Conservation (phyloP, 2,113 vertebrate species). For the Nansenia antarctica region DNA sequence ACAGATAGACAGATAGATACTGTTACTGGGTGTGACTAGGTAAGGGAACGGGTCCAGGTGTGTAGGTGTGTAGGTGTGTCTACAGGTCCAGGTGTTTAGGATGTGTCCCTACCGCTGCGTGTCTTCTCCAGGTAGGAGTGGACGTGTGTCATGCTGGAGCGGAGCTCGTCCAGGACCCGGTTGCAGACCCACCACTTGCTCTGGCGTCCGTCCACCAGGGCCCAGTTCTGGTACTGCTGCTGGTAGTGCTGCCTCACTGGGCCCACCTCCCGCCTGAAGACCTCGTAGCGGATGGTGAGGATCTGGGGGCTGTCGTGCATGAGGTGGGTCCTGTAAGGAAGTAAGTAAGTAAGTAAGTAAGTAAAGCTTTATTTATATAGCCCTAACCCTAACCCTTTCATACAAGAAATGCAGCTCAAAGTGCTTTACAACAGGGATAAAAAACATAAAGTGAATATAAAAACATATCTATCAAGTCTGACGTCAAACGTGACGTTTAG, state of each 20-base stretch:
- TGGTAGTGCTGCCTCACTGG: constrained; percentile 77
- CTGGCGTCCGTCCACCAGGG: constrained; percentile 74
- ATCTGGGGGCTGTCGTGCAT: constrained; percentile 83
- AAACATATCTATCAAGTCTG: neutral
- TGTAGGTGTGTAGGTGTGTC: no score
- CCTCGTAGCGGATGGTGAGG: constrained; percentile 76
- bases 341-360: no score
- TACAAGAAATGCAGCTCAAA: no score
- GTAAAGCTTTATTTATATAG: no score
- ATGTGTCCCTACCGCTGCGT: constrained; percentile 74
- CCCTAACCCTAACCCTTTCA: no score
- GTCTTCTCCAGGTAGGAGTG: constrained; percentile 83
- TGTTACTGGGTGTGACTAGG: no score
- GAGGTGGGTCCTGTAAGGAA: constrained; percentile 64
- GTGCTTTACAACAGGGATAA: no score
- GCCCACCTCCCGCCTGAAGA: constrained; percentile 75
- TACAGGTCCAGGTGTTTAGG: neutral
- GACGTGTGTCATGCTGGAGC: constrained; percentile 75
- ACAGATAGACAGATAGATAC: no score
- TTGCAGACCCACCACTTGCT: constrained; percentile 92
- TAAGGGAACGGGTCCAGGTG: no score
- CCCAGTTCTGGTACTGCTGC: constrained; percentile 87
- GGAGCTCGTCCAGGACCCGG: constrained; percentile 73
- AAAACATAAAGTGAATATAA: neutral
- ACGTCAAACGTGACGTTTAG: neutral